Conservation (phyloP, 2,113 vertebrate species). For the Amazona guildingii region DNA sequence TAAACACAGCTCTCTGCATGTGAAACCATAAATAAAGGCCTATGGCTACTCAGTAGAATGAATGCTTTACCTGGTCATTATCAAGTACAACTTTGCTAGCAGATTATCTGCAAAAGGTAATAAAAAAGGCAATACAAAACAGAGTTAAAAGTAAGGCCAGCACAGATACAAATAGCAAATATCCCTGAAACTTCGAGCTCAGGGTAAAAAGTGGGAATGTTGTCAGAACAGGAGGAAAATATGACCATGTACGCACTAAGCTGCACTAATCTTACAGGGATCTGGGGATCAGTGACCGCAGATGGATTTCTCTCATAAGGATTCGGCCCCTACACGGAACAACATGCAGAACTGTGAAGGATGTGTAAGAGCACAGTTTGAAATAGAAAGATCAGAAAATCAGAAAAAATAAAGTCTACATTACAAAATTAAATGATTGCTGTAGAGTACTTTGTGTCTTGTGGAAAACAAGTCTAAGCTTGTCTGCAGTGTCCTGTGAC, state of each 20-base stretch:
- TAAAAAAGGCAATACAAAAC: neutral
- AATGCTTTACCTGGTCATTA: neutral
- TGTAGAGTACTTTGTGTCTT: neutral
- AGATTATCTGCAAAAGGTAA: neutral
- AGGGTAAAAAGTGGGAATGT: neutral
- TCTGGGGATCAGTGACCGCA: neutral
- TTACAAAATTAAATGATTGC: neutral
- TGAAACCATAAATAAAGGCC: neutral
- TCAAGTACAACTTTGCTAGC: neutral
- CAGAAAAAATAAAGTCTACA: neutral
- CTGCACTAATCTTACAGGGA: neutral
- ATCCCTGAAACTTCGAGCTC: neutral
- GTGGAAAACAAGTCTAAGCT: neutral
- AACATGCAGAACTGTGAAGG: neutral
- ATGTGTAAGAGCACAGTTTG: neutral
- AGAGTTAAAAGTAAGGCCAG: neutral
- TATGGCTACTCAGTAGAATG: neutral
- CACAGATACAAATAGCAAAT: neutral
- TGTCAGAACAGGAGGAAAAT: neutral
- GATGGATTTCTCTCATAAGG: neutral
- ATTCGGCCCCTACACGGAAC: neutral
- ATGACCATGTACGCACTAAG: rapidly evolving
- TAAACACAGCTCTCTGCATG: neutral
- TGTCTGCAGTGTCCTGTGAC: neutral
- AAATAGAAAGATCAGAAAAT: neutral